Evolutionary conservation across 2,113 vertebrate genomes (phyloP).

Genomic region (Xyliphius kryptos): DNA sequence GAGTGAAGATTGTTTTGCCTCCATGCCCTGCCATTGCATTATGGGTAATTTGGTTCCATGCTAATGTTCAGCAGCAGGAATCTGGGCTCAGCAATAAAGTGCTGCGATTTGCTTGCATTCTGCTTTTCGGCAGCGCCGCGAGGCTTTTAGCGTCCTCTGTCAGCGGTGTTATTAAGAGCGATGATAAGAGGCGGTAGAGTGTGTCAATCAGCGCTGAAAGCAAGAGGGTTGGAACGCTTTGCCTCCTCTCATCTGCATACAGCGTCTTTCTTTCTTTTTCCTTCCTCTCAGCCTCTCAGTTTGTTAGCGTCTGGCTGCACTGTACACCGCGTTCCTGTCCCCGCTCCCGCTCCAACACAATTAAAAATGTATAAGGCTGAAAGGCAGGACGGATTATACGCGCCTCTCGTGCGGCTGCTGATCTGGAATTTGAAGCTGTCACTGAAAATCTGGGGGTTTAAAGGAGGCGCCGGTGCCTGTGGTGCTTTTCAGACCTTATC

Average conservation of each 20-base stretch:
- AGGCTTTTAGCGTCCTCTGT: constrained; percentile 29
- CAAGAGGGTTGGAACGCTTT: constrained; percentile 13
- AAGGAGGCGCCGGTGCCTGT: constrained; percentile 12
- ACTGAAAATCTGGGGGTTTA: constrained; percentile 33
- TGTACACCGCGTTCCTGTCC: constrained; percentile 34
- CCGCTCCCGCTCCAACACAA: constrained; percentile 52
- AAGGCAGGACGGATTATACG: constrained; percentile 56
- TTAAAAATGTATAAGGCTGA: constrained; percentile 67
- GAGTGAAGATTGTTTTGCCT: background rate
- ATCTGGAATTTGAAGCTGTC: constrained; percentile 64
- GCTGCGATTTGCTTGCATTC: constrained; percentile 6
- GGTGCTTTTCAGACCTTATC: constrained; percentile 1
- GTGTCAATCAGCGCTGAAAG: constrained; percentile 40
- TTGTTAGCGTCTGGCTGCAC: constrained; percentile 1
- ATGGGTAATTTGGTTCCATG: constrained; percentile 6
- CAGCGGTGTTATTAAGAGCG: constrained; percentile 37
- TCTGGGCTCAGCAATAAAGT: constrained; percentile 33
- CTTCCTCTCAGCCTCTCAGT: constrained; percentile 3
- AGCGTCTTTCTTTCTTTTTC: constrained; percentile 2
- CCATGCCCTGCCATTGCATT: background rate
- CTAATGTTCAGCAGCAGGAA: constrained; percentile 16
- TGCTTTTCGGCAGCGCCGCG: constrained; percentile 14
- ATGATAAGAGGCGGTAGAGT: constrained; percentile 34
- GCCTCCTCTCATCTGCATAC: constrained; percentile 38
- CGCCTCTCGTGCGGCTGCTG: constrained; percentile 55